These are phyloP conservation scores for Drosophila funebris DNA, from an alignment of 1,140 invertebrate genomes.

Conservation along the genomic window DNA sequence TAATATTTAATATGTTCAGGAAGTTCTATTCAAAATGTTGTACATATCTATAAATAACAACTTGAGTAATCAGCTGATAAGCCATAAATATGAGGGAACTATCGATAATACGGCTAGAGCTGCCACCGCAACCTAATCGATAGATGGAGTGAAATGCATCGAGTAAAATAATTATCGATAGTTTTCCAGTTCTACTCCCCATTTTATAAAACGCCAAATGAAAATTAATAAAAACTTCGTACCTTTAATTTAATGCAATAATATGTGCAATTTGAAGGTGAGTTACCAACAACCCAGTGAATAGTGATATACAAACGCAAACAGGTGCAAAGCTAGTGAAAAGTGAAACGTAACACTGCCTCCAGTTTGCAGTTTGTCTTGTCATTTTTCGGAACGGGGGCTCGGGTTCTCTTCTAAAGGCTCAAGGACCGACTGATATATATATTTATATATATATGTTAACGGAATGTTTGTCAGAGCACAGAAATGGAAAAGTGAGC, in stretches of 20 bases:
- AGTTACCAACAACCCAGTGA: constrained; percentile 20
- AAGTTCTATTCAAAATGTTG: not conserved
- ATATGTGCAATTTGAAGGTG: constrained; percentile 81
- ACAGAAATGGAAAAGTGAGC: not conserved
- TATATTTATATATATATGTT: constrained; percentile 22
- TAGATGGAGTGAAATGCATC: not conserved
- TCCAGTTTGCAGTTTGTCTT: constrained; percentile 37
- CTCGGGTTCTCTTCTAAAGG: constrained; percentile 29
- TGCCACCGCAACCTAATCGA: constrained; percentile 6
- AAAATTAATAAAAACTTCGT: constrained; percentile 74
- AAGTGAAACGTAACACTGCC: constrained; percentile 73
- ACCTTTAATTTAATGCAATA: constrained; percentile 75
- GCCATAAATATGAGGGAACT: not conserved
- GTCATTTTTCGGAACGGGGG: constrained; percentile 29
- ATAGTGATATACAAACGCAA: not conserved
- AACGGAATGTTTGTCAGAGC: constrained; percentile 13
- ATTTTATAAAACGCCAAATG: constrained; percentile 70
- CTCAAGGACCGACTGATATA: constrained; percentile 42
- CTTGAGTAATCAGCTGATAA: constrained; percentile 17
- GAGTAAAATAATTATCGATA: constrained; percentile 29
- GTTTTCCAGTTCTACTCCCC: constrained; percentile 46
- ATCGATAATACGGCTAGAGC: constrained; percentile 2
- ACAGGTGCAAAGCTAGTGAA: constrained; percentile 44
- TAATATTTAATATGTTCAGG: not conserved
- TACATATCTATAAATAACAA: not conserved